Conservation (phyloP, 2,113 vertebrate genomes). For the Onychostoma macrolepis region DNA sequence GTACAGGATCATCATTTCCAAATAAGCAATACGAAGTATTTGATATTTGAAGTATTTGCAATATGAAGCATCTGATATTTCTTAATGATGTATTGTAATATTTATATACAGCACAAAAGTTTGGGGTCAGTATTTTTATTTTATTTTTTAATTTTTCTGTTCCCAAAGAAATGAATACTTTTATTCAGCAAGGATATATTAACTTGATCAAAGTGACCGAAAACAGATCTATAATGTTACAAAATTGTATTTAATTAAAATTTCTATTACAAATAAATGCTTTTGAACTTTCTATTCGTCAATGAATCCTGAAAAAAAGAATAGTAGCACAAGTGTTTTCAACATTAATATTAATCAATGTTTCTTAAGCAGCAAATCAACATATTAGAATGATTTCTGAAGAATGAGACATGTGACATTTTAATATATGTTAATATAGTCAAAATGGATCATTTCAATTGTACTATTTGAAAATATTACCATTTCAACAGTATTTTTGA, state of each 20-base stretch:
- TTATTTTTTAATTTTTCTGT: no score
- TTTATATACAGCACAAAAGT: no score
- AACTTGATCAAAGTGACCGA: background rate
- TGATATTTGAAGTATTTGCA: background rate
- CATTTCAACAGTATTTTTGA: background rate
- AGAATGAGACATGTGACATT: background rate
- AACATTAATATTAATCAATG: background rate
- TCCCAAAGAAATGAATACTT: background rate
- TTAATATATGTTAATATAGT: no score
- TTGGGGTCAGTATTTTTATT: no score
- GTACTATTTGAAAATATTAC: no score
- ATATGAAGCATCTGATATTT: no score
- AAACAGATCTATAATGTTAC: background rate
- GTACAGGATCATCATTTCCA: background rate
- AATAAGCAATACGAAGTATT: background rate
- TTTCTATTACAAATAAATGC: background rate
- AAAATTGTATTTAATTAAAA: background rate
- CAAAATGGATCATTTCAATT: no score
- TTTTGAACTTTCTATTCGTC: background rate
- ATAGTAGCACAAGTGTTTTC: no score
- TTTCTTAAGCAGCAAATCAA: background rate
- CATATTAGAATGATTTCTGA: background rate
- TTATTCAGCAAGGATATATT: background rate
- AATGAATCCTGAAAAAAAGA: no score
- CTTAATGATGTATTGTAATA: no score